Conservation (phyloP, 2,113 vertebrate genomes). For the Mormoops blainvillei region DNA sequence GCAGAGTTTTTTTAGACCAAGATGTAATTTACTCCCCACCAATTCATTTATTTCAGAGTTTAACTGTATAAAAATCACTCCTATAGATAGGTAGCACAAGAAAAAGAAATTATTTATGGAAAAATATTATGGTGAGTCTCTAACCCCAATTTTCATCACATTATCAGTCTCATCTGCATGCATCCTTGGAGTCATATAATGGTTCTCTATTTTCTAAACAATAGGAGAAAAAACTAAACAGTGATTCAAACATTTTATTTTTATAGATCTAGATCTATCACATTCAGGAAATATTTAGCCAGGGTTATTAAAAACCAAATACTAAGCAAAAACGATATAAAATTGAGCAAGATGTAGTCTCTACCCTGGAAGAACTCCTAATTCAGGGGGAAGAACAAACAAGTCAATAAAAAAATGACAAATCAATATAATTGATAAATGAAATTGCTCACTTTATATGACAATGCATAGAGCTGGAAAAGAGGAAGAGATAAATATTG, state of each 20-base stretch:
- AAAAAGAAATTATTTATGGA: not conserved
- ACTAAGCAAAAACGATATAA: not conserved
- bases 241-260: not conserved
- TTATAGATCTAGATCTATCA: not conserved
- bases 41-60: constrained; percentile 9
- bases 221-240: not conserved
- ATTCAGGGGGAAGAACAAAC: not conserved
- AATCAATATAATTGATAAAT: not conserved
- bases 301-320: constrained; percentile 18
- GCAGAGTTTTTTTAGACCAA: constrained; percentile 23
- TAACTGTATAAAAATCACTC: constrained; percentile 1
- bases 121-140: constrained; percentile 3
- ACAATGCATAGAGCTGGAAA: not conserved
- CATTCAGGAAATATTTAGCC: constrained; percentile 10
- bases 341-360: not conserved
- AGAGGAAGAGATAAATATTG: not conserved
- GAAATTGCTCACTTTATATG: not conserved
- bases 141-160: not conserved
- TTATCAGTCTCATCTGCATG: not conserved
- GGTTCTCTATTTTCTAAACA: not conserved
- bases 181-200: not conserved
- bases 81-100: not conserved
- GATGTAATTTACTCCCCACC: not conserved
- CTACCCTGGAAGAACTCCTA: not conserved
- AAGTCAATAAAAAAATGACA: not conserved